Base-by-base conservation (phyloP, 1,140 invertebrate species). In the Tigriopus japonicus region DNA sequence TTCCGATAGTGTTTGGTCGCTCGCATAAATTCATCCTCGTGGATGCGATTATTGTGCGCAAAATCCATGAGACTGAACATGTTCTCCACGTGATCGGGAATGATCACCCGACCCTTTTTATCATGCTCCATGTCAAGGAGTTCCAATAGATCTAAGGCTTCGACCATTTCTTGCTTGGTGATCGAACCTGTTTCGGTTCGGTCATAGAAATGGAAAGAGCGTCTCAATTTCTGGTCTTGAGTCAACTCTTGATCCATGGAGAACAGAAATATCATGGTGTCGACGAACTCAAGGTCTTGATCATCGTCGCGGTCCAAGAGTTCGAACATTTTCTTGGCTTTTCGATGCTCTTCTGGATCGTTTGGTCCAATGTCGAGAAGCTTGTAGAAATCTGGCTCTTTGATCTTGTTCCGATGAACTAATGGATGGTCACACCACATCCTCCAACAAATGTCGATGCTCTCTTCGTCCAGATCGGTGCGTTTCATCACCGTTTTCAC, bases 131-230 rank as follows among this genome's bases (percentile, higher is more conserved):
- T 15, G n/a, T 49, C n/a, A 3, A 49, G 6, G n/a, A 17, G n/a
- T 10, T 21, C 45, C 45, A 49, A 49, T 6, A 17, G n/a, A 17
- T 17, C 45, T 10, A 49, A 21, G 45, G 45, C 45, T 49, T 49
- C 45, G n/a, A 49, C 45, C 45, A 49, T 49, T 49, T 49, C 45
- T 49, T 49, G n/a, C 21, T 49, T 49, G 45, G 45, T 17, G n/a
- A 49, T 49, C 21, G n/a, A 17, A 21, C 45, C 45, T 6, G 45
- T 17, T 49, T 17, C n/a, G 3, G n/a, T 49, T 15, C 21, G n/a
- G 45, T 49, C 45, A 12, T 49, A 49, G 10, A 49, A 49, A 12
- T 49, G n/a, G 45, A 17, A 49, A 3, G n/a, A 17, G 6, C 45
- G n/a, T 49, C 45, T 49, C 45, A 49, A 21, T 21, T 49, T 15